Conservation (phyloP, 2,888 invertebrate species). For the Frankliniella fusca region DNA sequence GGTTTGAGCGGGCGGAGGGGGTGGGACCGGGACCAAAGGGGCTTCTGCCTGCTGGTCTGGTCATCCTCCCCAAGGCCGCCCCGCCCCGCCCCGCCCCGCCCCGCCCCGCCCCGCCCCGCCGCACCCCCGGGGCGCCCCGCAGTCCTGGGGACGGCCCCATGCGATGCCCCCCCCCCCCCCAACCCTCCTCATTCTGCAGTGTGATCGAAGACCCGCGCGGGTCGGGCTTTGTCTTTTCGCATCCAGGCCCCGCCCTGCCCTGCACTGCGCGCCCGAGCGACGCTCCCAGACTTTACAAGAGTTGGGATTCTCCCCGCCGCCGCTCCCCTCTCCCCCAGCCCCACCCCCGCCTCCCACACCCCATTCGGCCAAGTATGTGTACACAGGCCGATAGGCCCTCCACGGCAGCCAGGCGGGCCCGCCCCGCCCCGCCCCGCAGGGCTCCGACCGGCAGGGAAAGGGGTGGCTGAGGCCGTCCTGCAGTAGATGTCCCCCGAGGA, state of each 20-base stretch:
- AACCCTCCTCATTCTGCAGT: too few species aligned
- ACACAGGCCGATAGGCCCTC: slow-evolving; percentile 16
- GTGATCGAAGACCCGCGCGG: too few species aligned
- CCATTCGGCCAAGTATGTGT: slow-evolving; percentile 24
- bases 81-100: neutral
- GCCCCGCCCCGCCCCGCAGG: neutral
- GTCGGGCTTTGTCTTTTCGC: too few species aligned
- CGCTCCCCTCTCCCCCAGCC: too few species aligned
- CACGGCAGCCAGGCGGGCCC: neutral
- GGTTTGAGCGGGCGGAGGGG: slow-evolving; percentile 27
- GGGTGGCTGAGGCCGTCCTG: neutral
- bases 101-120: neutral
- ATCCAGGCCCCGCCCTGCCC: neutral
- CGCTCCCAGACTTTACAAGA: slow-evolving; percentile 16
- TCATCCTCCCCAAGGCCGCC: slow-evolving; percentile 29
- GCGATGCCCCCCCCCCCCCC: too few species aligned
- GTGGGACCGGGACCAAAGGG: slow-evolving; percentile 15
- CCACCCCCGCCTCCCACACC: neutral
- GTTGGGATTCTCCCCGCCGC: neutral
- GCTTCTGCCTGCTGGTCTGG: slow-evolving; percentile 1
- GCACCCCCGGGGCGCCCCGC: neutral
- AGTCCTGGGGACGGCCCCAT: neutral
- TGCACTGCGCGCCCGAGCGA: neutral
- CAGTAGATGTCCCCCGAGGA: neutral
- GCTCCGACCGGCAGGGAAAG: neutral